Base-by-base conservation (phyloP, 2,888 invertebrate genomes). In the Andrena fulva region DNA sequence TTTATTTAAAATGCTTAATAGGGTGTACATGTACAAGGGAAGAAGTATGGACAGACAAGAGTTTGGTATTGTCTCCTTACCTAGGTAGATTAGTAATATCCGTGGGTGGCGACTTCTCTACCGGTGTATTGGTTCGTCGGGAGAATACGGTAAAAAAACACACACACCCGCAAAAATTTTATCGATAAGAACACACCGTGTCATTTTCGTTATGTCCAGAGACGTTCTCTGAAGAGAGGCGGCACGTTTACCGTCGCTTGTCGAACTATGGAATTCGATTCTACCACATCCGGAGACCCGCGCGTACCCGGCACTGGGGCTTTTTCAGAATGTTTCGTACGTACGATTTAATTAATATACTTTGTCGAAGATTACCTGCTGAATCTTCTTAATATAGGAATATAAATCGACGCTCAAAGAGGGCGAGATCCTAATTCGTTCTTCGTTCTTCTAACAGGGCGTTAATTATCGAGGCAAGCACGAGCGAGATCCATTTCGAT, bases 1-100 rank as follows among this genome's bases (percentile, higher is more conserved):
- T 93, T 93, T 93, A 93, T 93, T 93, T 75, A 84, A 88, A 90
- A 91, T 89, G 89, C 89, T 90, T 89, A 90, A 91, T 89, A 90
- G 88, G 91, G 89, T 91, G 86, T 92, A 93, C 93, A 93, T 92
- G 87, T 93, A 93, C 91, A 93, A 92, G 91, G 91, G 89, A 88
- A 89, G 87, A 92, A 91, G 87, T 91, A 89, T 90, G 87, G 87
- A 92, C 90, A 90, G 91, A 91, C 91, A 92, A 91, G 88, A 90
- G 85, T 91, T 90, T 85, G 77, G 84, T 87, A 85, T 91, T 88
- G 88, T 89, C 90, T 89, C 90, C 89, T 89, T 89, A 89, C 93
- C 93, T 93, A 92, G 84, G 86, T 85, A 88, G 88, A 89, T 86
- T 90, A 89, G 87, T 88, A 89, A 82, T 90, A 91, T 90, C 91